Percentiles rank a stretch among this genome's conserved stretches.
Conservation (phyloP, 2,113 vertebrate species). For the Anoura caudifer region DNA sequence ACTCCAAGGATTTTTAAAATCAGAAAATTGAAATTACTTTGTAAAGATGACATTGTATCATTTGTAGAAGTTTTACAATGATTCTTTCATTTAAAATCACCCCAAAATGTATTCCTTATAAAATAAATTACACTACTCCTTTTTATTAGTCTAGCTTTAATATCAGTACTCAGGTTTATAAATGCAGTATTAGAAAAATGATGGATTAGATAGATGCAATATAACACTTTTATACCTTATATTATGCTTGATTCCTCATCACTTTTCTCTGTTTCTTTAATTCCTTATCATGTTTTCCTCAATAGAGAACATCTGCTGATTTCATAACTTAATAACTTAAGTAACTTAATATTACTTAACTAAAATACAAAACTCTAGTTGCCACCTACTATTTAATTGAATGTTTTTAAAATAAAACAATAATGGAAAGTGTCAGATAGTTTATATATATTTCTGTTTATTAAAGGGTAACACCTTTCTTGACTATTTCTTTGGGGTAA, state of each 20-base stretch:
- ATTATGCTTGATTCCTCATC: conserved; percentile 70
- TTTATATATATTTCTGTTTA: conserved; percentile 72
- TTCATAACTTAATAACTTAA: too few species aligned
- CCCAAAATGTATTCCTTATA: conserved; percentile 57
- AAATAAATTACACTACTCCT: conserved; percentile 66
- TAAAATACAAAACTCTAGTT: conserved; percentile 76
- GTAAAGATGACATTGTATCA: conserved; percentile 63
- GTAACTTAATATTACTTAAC: conserved; percentile 81
- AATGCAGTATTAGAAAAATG: conserved; percentile 75
- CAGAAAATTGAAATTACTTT: conserved; percentile 70
- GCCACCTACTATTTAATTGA: conserved; percentile 73
- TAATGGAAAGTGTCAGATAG: conserved; percentile 74
- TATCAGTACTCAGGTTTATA: conserved; percentile 71
- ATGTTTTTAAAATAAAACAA: conserved; percentile 79
- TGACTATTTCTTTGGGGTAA: conserved; percentile 56
- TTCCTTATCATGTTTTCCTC: conserved; percentile 73
- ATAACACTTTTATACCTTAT: conserved; percentile 74
- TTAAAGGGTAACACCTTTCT: conserved; percentile 61
- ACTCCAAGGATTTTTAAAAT: conserved; percentile 59
- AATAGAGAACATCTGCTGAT: conserved; percentile 72
- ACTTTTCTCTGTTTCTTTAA: conserved; percentile 72
- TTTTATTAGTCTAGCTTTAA: conserved; percentile 75
- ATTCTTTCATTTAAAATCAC: conserved; percentile 68
- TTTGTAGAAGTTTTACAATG: conserved; percentile 63
- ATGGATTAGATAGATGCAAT: conserved; percentile 75